Evolutionary conservation across 2,888 invertebrate species (phyloP).

Genomic region (Idaea biselata): DNA sequence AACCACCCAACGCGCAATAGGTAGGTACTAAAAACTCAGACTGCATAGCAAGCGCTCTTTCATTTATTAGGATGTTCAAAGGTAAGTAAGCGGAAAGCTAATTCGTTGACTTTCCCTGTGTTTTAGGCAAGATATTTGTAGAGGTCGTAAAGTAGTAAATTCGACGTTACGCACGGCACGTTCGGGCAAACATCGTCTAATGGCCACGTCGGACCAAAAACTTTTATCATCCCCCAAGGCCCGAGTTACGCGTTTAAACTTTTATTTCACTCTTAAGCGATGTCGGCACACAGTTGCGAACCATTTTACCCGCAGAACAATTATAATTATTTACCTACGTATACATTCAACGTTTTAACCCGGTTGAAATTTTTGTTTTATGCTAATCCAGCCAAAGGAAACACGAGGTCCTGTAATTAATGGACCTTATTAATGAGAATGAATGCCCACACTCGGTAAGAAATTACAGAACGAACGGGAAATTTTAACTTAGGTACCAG

Average conservation of each 20-base stretch:
- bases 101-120: conserved; percentile 8
- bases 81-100: conserved; percentile 10
- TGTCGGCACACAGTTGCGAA: conserved; percentile 24
- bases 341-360: conserved; percentile 12
- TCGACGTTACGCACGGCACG: conserved; percentile 33
- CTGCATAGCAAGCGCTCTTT: conserved; percentile 6
- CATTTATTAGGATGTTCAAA: conserved; percentile 3
- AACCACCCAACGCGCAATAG: conserved; percentile 13
- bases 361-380: conserved; percentile 12
- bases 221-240: conserved; percentile 54
- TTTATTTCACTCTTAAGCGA: conserved; percentile 50
- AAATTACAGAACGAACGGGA: neutral
- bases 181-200: conserved; percentile 43
- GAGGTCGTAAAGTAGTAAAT: conserved; percentile 28
- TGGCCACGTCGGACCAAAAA: conserved; percentile 43
- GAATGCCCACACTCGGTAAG: neutral
- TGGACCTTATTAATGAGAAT: neutral
- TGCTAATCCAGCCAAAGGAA: conserved; percentile 4
- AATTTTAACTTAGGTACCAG: neutral
- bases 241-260: conserved; percentile 44
- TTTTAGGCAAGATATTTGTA: conserved; percentile 14
- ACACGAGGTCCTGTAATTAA: neutral
- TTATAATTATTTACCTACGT: conserved; percentile 17
- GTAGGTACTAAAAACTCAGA: conserved; percentile 18
- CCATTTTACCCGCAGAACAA: conserved; percentile 20